Conservation (phyloP, 2,888 invertebrate species). For the Drosophila testacea region DNA sequence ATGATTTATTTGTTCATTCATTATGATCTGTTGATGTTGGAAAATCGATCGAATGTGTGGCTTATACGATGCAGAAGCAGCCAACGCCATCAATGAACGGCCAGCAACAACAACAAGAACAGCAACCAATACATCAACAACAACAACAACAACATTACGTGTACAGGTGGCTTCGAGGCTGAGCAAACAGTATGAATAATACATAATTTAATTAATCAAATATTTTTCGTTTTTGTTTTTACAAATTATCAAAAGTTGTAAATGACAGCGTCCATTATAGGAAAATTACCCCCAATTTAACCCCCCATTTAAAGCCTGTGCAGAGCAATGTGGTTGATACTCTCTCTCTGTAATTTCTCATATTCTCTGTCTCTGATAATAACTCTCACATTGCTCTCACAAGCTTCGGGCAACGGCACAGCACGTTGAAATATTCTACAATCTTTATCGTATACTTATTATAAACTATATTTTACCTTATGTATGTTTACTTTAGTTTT, state of each 20-base stretch:
- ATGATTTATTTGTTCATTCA: slow-evolving; percentile 44
- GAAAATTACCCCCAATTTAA: slow-evolving; percentile 20
- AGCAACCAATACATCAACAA: slow-evolving; percentile 37
- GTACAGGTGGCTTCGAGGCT: slow-evolving; percentile 72
- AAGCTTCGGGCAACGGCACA: slow-evolving; percentile 47
- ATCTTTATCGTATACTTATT: slow-evolving; percentile 16
- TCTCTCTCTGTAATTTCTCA: neutral
- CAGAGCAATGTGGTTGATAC: slow-evolving; percentile 38
- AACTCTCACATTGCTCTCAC: slow-evolving; percentile 42
- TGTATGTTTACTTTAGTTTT: slow-evolving; percentile 61
- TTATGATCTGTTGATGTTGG: slow-evolving; percentile 55
- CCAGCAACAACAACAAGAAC: slow-evolving; percentile 32
- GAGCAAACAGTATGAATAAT: slow-evolving; percentile 84
- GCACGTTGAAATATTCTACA: slow-evolving; percentile 45
- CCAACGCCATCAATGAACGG: slow-evolving; percentile 17
- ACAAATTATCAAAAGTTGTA: slow-evolving; percentile 50
- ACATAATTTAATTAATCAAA: slow-evolving; percentile 80
- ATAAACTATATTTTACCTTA: slow-evolving; percentile 37
- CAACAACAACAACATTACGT: slow-evolving; percentile 51
- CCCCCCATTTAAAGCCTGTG: slow-evolving; percentile 35
- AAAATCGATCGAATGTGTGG: slow-evolving; percentile 37
- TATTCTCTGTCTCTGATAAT: too few species aligned
- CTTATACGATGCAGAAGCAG: slow-evolving; percentile 24
- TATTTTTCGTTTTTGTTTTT: slow-evolving; percentile 68
- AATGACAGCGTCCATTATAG: slow-evolving; percentile 51